These are phyloP conservation scores for Myocastor coypus DNA, from an alignment of 2,113 vertebrate genomes.

Conservation along the genomic window DNA sequence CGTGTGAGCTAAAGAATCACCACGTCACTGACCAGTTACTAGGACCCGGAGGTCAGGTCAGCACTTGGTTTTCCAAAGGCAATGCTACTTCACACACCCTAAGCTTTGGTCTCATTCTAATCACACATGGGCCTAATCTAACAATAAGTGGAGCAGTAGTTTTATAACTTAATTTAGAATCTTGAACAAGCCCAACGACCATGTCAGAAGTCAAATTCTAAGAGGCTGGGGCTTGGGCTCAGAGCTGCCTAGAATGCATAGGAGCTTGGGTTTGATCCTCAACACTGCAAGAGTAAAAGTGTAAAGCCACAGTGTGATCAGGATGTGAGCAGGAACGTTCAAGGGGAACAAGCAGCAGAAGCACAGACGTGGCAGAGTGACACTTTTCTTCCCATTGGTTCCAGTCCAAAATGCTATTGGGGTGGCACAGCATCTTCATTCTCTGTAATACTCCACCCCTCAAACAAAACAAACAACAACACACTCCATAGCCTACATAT, in stretches of 20 bases:
- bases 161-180: conserved; percentile 56
- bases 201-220: background rate
- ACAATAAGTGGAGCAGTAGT: background rate
- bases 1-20: background rate
- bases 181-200: conserved; percentile 31
- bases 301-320: background rate
- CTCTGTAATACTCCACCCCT: background rate
- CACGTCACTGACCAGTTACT: background rate
- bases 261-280: background rate
- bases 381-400: background rate
- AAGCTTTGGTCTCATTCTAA: background rate
- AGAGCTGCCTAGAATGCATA: background rate
- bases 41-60: background rate
- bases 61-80: background rate
- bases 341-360: conserved; percentile 22
- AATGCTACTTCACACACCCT: conserved; percentile 8
- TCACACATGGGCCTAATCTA: background rate
- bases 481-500: background rate
- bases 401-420: background rate
- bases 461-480: no score
- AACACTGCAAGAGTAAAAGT: background rate
- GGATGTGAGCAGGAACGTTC: background rate
- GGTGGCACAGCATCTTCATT: background rate
- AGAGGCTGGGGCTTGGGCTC: background rate
- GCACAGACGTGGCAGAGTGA: background rate